A percentile compares a stretch with the other conserved stretches of the same genome.
phyloP scores from a whole-genome alignment of 2,797 vertebrate species.

The Mus minutoides region DNA sequence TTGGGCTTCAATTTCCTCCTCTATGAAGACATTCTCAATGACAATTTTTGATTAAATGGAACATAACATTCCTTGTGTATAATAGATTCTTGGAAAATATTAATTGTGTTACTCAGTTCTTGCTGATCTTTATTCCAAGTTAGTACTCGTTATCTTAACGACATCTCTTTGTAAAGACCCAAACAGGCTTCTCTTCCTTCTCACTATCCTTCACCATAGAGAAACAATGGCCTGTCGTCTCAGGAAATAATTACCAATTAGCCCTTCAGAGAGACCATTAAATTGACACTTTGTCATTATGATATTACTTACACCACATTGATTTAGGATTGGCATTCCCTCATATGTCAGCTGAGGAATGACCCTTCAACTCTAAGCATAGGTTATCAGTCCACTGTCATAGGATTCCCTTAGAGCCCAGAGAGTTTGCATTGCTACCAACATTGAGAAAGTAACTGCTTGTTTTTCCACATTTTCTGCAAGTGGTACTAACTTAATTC shows the following conservation, averaged over 20 bases:
- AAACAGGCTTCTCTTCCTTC: background rate
- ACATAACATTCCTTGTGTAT: background rate
- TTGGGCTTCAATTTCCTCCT: background rate
- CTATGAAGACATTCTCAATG: background rate
- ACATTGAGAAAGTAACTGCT: constrained; percentile 14
- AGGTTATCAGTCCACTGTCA: constrained; percentile 80
- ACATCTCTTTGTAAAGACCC: background rate
- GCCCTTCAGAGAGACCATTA: constrained; percentile 75
- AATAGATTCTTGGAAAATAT: background rate
- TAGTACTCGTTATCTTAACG: background rate
- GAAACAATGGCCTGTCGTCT: constrained; percentile 72
- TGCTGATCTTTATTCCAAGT: constrained; percentile 1
- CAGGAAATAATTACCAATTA: constrained; percentile 82
- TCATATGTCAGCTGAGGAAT: constrained; percentile 69
- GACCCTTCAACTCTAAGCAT: constrained; percentile 76
- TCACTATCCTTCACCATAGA: background rate
- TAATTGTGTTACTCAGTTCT: background rate
- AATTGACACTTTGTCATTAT: constrained; percentile 78
- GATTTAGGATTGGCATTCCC: constrained; percentile 78
- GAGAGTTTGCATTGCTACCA: constrained; percentile 70
- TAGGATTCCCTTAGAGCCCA: constrained; percentile 78
- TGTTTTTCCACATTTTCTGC: background rate
- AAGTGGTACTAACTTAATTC: constrained; percentile 1
- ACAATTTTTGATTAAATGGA: background rate
- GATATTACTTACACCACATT: constrained; percentile 81